phyloP scores from a whole-genome alignment of 2,113 vertebrate genomes.

The Mesitornis unicolor region DNA sequence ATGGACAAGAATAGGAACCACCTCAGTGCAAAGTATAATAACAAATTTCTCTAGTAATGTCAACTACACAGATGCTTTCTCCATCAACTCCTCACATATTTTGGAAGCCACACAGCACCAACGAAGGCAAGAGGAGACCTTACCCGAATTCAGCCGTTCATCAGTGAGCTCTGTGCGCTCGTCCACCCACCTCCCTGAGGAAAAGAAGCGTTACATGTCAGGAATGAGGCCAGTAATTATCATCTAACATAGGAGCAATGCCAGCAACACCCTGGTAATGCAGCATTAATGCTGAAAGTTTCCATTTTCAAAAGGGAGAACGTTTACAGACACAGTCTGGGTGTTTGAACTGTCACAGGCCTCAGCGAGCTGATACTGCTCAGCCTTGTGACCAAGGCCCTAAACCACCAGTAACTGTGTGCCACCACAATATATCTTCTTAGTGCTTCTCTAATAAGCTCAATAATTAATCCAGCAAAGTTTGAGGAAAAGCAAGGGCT shows the following conservation, averaged over 20 bases:
- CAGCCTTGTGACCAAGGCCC: not conserved
- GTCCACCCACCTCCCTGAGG: not conserved
- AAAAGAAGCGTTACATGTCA: not conserved
- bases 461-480: not conserved
- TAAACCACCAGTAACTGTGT: not conserved
- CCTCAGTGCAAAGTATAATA: not conserved
- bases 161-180: not conserved
- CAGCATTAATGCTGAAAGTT: conserved; percentile 5
- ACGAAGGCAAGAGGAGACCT: not conserved
- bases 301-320: conserved; percentile 28
- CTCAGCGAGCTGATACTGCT: not conserved
- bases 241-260: not conserved
- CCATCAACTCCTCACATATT: not conserved
- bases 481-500: not conserved
- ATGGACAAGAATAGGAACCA: not conserved
- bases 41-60: not conserved
- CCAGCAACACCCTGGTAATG: conserved; percentile 20
- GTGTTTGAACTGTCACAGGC: not conserved
- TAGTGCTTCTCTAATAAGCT: not conserved
- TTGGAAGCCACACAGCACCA: not conserved
- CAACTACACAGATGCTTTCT: not conserved
- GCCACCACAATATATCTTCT: not conserved
- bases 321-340: conserved; percentile 14
- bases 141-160: not conserved
- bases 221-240: not conserved